These are phyloP conservation scores for Spilosoma lubricipeda DNA, from an alignment of 2,888 invertebrate genomes.

Conservation along the genomic window DNA sequence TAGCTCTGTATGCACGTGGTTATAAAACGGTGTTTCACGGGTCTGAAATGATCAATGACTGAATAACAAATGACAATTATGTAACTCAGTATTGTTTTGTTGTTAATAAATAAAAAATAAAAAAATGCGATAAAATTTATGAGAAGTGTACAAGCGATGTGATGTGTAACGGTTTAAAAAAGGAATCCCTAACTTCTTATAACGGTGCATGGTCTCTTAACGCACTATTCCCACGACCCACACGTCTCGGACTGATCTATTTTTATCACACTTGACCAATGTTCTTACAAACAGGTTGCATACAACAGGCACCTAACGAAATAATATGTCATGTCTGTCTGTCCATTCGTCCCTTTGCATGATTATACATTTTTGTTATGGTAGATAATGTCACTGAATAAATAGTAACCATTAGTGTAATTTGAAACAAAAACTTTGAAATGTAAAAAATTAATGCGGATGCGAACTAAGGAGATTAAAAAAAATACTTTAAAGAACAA, in stretches of 20 bases:
- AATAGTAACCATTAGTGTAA: too few relatives aligned
- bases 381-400: too few relatives aligned
- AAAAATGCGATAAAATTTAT: neutral
- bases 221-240: constrained; percentile 40
- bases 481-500: too few relatives aligned
- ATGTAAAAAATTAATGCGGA: too few relatives aligned
- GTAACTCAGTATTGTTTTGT: too few relatives aligned
- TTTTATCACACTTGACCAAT: constrained; percentile 63
- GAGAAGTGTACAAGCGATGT: neutral
- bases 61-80: too few relatives aligned
- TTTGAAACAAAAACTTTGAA: too few relatives aligned
- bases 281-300: constrained; percentile 10
- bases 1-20: neutral
- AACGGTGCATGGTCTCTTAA: constrained; percentile 32
- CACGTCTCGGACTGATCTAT: constrained; percentile 57
- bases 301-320: constrained; percentile 3
- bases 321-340: neutral
- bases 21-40: constrained; percentile 5
- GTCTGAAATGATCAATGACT: neutral
- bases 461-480: too few relatives aligned
- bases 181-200: constrained; percentile 35
- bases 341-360: too few relatives aligned
- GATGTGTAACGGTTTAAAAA: constrained; percentile 23
- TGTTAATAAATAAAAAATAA: too few relatives aligned
- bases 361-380: too few relatives aligned